Evolutionary conservation across 1,140 invertebrate species (phyloP).

Genomic region (Aporrectodea caliginosa): DNA sequence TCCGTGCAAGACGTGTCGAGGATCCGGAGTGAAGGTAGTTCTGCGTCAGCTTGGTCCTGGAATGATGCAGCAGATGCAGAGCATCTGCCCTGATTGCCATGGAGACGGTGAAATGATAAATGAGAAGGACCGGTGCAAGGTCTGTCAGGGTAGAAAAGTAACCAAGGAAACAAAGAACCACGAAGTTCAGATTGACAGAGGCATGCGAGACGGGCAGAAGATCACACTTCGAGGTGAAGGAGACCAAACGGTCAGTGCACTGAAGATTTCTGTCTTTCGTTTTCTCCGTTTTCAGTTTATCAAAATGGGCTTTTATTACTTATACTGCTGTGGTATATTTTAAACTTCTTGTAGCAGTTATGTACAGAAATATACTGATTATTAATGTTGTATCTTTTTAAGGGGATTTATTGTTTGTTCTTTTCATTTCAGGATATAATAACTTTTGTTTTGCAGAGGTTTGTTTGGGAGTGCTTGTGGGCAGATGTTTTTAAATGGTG

Average conservation of each 20-base stretch:
- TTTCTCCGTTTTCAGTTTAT: too few species aligned
- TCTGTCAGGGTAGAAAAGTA: conserved; percentile 85
- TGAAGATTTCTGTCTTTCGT: too few species aligned
- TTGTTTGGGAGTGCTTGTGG: too few species aligned
- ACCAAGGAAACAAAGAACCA: conserved; percentile 88
- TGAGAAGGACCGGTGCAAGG: conserved; percentile 88
- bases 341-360: too few species aligned
- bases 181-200: conserved; percentile 96
- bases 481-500: too few species aligned
- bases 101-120: conserved; percentile 81
- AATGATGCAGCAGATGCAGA: conserved; percentile 94
- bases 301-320: too few species aligned
- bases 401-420: too few species aligned
- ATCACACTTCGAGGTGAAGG: conserved; percentile 93
- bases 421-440: neutral
- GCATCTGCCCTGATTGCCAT: conserved; percentile 78
- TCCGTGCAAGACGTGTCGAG: conserved; percentile 82
- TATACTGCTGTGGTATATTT: too few species aligned
- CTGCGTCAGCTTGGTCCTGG: conserved; percentile 89
- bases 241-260: conserved; percentile 76
- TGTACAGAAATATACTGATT: too few species aligned
- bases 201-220: conserved; percentile 87
- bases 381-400: too few species aligned
- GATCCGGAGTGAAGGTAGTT: conserved; percentile 83
- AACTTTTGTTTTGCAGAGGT: too few species aligned